phyloP scores from a whole-genome alignment of 2,113 vertebrate species.

The Macquaria ambigua region DNA sequence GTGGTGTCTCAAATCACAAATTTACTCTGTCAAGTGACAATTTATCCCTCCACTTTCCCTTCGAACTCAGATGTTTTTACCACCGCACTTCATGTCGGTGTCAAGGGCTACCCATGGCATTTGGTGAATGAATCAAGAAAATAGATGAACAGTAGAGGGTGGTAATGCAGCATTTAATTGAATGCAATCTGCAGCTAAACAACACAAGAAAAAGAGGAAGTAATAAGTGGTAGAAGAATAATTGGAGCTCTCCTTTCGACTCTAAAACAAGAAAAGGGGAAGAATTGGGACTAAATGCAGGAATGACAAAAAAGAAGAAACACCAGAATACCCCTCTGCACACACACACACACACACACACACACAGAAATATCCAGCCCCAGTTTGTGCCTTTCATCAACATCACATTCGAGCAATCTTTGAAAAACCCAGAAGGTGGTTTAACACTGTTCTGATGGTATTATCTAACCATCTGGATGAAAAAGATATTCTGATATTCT shows the following conservation, averaged over 20 bases:
- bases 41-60: neutral
- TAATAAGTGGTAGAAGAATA: neutral
- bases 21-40: neutral
- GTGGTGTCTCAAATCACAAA: neutral
- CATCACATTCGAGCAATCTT: neutral
- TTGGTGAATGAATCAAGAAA: slow-evolving; percentile 24
- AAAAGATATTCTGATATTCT: neutral
- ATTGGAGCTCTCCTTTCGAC: neutral
- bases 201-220: neutral
- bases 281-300: neutral
- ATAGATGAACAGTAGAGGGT: slow-evolving; percentile 30
- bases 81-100: neutral
- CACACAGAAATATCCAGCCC: neutral
- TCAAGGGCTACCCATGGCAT: slow-evolving; percentile 3
- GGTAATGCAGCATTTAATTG: slow-evolving; percentile 12
- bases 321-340: neutral
- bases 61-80: neutral
- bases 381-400: neutral
- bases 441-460: too few relatives aligned
- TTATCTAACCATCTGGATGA: neutral
- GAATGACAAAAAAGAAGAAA: slow-evolving; percentile 2
- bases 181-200: slow-evolving; percentile 8
- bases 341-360: neutral
- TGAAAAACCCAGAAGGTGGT: neutral
- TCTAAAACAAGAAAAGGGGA: neutral